Percentiles rank a stretch among this genome's conserved stretches.
These are phyloP conservation scores for Neoascia interrupta DNA, from an alignment of 2,888 invertebrate genomes.

Conservation along the genomic window DNA sequence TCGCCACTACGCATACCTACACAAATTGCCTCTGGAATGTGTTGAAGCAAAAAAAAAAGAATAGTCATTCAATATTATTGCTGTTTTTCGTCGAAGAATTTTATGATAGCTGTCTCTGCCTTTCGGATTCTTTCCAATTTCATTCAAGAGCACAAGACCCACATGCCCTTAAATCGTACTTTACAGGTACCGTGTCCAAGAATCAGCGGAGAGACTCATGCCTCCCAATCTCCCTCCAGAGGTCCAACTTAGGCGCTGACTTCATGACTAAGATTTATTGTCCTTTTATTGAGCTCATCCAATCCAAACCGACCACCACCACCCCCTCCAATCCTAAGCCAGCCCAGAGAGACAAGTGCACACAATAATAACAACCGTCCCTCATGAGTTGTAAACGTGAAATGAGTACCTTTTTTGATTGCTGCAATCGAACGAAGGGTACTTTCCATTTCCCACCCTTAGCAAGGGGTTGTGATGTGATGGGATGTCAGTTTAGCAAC, in stretches of 20 bases:
- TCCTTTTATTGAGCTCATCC: conserved; percentile 51
- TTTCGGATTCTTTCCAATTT: background rate
- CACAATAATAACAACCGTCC: conserved; percentile 17
- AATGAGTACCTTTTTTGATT: conserved; percentile 57
- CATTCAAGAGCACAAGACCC: background rate
- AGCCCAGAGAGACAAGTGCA: conserved; percentile 1
- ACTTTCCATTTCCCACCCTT: background rate
- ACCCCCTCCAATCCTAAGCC: conserved; percentile 1
- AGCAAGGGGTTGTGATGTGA: background rate
- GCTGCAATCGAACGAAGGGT: conserved; percentile 31
- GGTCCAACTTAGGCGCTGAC: background rate
- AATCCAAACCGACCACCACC: conserved; percentile 9
- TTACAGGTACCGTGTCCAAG: too few relatives aligned
- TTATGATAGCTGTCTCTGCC: conserved; percentile 7
- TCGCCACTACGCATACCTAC: background rate
- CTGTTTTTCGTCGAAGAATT: conserved; percentile 32
- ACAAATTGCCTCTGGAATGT: conserved; percentile 20
- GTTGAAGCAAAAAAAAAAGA: conserved; percentile 9
- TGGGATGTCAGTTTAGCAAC: background rate
- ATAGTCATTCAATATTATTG: conserved; percentile 31
- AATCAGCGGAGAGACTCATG: too few relatives aligned
- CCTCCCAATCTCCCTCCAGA: too few relatives aligned
- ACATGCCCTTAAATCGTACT: conserved; percentile 11
- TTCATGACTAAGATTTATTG: conserved; percentile 45
- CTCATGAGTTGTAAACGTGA: conserved; percentile 35